These are phyloP conservation scores for Erythrolamprus reginae DNA, from an alignment of 2,113 vertebrate genomes.

Conservation along the genomic window DNA sequence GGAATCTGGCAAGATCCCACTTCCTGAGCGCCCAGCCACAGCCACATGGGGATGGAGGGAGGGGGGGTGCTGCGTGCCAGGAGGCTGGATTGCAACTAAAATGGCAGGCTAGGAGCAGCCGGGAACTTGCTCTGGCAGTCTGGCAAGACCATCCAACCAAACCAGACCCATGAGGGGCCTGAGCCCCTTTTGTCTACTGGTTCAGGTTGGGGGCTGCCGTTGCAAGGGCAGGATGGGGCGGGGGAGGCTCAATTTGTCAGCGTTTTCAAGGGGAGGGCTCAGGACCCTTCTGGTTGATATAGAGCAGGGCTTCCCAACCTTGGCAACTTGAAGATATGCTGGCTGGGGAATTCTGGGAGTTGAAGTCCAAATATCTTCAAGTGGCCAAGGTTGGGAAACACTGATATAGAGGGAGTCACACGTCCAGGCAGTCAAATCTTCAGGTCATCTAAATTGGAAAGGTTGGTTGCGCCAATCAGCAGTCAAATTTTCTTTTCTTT, in stretches of 20 bases:
- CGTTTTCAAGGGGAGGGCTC: neutral
- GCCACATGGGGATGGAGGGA: no score
- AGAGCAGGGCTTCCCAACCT: no score
- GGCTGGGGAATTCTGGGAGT: no score
- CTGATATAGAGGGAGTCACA: neutral
- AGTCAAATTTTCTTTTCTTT: neutral
- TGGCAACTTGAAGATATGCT: no score
- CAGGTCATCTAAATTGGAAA: neutral
- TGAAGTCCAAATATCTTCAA: no score
- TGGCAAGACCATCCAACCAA: neutral
- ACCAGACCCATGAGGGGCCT: neutral
- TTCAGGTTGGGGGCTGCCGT: neutral
- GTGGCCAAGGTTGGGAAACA: no score
- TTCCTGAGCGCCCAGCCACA: neutral
- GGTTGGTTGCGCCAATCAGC: neutral
- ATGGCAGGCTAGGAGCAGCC: neutral
- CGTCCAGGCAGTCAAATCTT: neutral
- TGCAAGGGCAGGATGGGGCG: neutral
- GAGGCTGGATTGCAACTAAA: neutral
- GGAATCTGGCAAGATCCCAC: neutral
- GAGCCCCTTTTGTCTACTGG: neutral
- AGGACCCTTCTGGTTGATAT: neutral
- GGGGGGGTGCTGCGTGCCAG: neutral
- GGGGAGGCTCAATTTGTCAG: neutral
- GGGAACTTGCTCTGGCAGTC: neutral